A percentile compares a stretch with the other conserved stretches of the same genome.
Evolutionary conservation across 2,888 invertebrate species (phyloP).

Genomic region (Thera obeliscata): DNA sequence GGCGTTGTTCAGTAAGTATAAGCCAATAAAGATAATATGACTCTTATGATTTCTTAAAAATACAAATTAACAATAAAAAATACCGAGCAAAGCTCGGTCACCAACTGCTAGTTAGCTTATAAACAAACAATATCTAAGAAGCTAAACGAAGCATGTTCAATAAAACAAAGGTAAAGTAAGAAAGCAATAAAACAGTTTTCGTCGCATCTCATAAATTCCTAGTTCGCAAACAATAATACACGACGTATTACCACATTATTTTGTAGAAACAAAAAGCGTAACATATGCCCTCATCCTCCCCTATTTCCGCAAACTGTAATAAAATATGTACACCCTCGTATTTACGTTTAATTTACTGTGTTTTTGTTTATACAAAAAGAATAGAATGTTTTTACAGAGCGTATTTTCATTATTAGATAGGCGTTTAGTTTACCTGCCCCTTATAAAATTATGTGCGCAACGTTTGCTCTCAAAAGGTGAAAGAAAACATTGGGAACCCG

Average conservation of each 20-base stretch:
- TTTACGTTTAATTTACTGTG: slow-evolving; percentile 42
- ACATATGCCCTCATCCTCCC: slow-evolving; percentile 27
- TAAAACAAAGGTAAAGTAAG: neutral
- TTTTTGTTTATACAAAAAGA: slow-evolving; percentile 33
- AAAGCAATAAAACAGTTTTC: slow-evolving; percentile 15
- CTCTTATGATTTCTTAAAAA: no score
- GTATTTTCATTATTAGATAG: slow-evolving; percentile 5
- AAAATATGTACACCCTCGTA: slow-evolving; percentile 27
- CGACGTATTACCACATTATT: slow-evolving; percentile 30
- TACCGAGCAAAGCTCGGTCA: no score
- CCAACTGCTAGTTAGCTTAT: no score
- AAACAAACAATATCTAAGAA: no score
- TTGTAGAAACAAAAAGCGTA: slow-evolving; percentile 18
- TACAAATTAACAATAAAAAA: no score
- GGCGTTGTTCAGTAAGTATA: no score
- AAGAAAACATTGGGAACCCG: neutral
- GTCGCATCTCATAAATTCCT: slow-evolving; percentile 24
- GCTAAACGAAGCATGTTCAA: neutral
- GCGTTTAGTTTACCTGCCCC: neutral
- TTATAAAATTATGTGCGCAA: neutral
- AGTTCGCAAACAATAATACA: slow-evolving; percentile 26
- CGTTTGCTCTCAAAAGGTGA: no score
- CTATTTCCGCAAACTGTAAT: slow-evolving; percentile 39
- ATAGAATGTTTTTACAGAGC: slow-evolving; percentile 2
- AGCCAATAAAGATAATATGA: no score